These are phyloP conservation scores for Atlantisia rogersi DNA, from an alignment of 2,113 vertebrate genomes.

Conservation along the genomic window DNA sequence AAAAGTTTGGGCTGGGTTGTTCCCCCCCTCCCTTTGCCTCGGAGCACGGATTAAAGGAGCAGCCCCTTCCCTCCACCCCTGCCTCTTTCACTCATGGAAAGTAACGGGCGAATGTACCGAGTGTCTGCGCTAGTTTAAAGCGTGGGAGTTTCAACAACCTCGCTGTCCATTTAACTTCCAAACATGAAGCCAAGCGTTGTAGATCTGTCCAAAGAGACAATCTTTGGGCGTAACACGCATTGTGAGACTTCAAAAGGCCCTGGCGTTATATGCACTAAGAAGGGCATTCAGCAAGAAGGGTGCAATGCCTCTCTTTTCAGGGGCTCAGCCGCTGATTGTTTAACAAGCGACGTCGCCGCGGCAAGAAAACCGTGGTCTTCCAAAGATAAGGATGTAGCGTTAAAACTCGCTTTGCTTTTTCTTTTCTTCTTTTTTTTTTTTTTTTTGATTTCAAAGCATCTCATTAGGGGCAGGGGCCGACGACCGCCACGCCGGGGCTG, in stretches of 20 bases:
- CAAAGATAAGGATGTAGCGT: conserved; percentile 64
- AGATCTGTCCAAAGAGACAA: conserved; percentile 83
- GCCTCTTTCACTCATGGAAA: conserved; percentile 13
- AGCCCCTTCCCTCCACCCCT: not conserved
- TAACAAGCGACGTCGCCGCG: conserved; percentile 40
- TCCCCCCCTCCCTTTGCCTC: not conserved
- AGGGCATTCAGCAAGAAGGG: conserved; percentile 73
- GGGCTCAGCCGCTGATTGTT: conserved; percentile 67
- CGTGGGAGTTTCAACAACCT: conserved; percentile 77
- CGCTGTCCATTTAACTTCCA: conserved; percentile 78
- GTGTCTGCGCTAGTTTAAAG: conserved; percentile 52
- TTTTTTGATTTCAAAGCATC: conserved; percentile 55
- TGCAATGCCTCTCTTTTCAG: conserved; percentile 70
- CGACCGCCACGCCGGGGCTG: not conserved
- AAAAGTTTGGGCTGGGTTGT: not conserved
- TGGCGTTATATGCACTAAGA: conserved; percentile 69
- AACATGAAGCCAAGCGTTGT: conserved; percentile 82
- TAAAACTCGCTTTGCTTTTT: not conserved
- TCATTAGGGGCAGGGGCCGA: conserved; percentile 11
- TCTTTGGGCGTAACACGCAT: conserved; percentile 79
- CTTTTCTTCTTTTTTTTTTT: not conserved
- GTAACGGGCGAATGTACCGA: not conserved
- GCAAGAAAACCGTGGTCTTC: conserved; percentile 55
- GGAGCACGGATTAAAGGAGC: not conserved
- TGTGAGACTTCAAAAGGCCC: conserved; percentile 80